Conservation (phyloP, 2,113 vertebrate genomes). For the Tachysurus vachellii region DNA sequence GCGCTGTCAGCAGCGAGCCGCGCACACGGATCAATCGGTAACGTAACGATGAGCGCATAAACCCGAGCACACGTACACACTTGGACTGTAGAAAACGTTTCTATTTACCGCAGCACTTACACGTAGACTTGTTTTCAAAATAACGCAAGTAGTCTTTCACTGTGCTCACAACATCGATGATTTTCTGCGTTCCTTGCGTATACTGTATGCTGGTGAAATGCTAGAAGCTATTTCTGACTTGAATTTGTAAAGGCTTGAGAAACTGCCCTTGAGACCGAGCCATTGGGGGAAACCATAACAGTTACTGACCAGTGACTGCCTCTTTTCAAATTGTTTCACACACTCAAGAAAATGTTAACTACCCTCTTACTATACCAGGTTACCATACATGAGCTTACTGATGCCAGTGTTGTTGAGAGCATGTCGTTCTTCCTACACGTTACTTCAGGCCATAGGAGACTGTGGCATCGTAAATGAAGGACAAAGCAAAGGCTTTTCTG, state of each 20-base stretch:
- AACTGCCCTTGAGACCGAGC: neutral
- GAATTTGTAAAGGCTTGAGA: neutral
- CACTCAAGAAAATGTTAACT: neutral
- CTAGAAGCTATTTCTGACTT: neutral
- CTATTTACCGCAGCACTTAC: neutral
- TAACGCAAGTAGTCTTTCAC: neutral
- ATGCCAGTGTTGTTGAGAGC: neutral
- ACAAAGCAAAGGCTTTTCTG: neutral
- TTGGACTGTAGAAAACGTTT: neutral
- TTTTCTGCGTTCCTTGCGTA: neutral
- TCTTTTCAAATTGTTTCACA: neutral
- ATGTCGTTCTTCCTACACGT: neutral
- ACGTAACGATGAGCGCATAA: constrained; percentile 28
- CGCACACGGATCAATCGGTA: constrained; percentile 51
- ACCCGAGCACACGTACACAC: neutral
- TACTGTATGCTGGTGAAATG: neutral
- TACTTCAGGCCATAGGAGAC: neutral
- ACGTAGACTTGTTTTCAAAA: neutral
- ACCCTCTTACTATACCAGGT: no score
- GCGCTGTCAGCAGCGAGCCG: constrained; percentile 35
- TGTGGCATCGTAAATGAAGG: neutral
- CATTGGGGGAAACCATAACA: neutral
- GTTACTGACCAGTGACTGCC: no score
- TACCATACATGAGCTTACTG: neutral
- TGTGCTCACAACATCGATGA: neutral